Evolutionary conservation across 2,113 vertebrate species (phyloP).

Genomic region (Cichladusa arquata): DNA sequence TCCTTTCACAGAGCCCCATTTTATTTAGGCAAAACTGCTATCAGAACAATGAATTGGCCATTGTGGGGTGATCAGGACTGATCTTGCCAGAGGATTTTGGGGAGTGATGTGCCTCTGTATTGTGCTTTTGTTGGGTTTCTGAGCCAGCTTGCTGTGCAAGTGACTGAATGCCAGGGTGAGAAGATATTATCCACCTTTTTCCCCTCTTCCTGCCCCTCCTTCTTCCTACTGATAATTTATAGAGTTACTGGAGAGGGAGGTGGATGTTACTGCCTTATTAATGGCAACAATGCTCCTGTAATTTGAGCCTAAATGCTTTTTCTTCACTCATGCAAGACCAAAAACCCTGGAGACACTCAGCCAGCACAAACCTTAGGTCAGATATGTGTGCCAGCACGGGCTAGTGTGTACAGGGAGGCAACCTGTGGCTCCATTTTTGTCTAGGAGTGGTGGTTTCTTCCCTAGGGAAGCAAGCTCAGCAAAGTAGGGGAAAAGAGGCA

Average conservation of each 20-base stretch:
- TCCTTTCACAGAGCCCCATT: neutral
- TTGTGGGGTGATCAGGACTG: rapidly evolving
- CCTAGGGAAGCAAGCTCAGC: neutral
- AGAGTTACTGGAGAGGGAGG: neutral
- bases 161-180: neutral
- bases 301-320: neutral
- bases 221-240: neutral
- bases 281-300: neutral
- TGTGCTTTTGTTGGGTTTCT: neutral
- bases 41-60: neutral
- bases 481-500: neutral
- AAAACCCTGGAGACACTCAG: neutral
- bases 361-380: neutral
- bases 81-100: neutral
- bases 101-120: neutral
- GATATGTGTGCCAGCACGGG: neutral
- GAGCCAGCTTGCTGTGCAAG: neutral
- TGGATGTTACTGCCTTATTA: neutral
- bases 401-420: neutral
- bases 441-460: neutral
- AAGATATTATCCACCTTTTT: neutral
- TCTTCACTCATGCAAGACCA: neutral
- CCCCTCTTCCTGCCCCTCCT: neutral
- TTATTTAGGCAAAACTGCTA: neutral
- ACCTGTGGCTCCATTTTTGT: neutral